Evolutionary conservation across 2,888 invertebrate species (phyloP), one percentile per base, ranked within the genome.

Genomic region (Caprella mutica): DNA sequence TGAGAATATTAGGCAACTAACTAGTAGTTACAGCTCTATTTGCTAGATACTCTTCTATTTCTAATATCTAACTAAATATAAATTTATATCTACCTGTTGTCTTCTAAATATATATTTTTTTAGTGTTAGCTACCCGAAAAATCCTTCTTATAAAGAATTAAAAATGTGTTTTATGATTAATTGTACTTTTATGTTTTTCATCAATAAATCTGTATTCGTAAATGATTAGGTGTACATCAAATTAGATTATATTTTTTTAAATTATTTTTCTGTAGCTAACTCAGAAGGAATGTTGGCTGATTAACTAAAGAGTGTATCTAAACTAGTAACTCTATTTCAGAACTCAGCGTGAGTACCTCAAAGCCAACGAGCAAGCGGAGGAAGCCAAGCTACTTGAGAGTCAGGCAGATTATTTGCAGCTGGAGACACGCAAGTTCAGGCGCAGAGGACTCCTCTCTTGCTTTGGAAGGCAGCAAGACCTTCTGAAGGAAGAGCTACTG

Each of bases 401-500:
- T 65, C 94, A 96, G 76, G 85, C 86, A 70, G 89, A 91, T 73
- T 86, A 89, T 73, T 79, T 92, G 68, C 90, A 93, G 70, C 79
- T 92, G 68, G 92, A 94, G 78, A 82, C 93, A 72, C 80, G 94
- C 38, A 89, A 92, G 73, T 92, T 90, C 75, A 81, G 88, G 57
- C 82, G 94, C 73, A 86, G 88, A 77, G 88, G 89, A 73, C 80
- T 93, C 76, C 78, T 91, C 61, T 81, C 83, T 67, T 81, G 82
- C 71, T 74, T 75, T 59, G 68, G 69, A 39, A 65, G 74, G 61
- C 73, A 76, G 65, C 30, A 91, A 76, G 91, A 93, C 71, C 77
- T 94, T 68, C 77, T 94, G 66, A 56, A 52, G 26, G 73, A 94
- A 88, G 97, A 97, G 76, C 76, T 97, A 70, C 88, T 86, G 73